A percentile compares a stretch with the other conserved stretches of the same genome.
Evolutionary conservation across 2,113 vertebrate genomes (phyloP).

Genomic region (Siphamia tubifer): DNA sequence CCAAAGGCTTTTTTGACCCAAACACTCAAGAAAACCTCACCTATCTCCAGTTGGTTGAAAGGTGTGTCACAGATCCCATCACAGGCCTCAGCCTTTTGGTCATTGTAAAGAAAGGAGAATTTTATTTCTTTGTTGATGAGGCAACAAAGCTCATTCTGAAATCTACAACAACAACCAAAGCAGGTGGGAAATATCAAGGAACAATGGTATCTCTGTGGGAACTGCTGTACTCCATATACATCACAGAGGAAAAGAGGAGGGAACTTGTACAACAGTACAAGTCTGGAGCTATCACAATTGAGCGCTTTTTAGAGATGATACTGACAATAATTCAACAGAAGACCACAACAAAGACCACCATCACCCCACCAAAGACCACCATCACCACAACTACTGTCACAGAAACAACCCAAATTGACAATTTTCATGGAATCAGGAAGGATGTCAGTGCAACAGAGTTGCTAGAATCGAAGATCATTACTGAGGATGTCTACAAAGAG

Average conservation of each 20-base stretch:
- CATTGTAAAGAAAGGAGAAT: slow-evolving; percentile 75
- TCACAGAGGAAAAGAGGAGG: slow-evolving; percentile 71
- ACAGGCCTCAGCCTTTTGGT: slow-evolving; percentile 73
- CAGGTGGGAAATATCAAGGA: slow-evolving; percentile 75
- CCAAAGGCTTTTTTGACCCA: slow-evolving; percentile 73
- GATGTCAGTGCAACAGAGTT: slow-evolving; percentile 78
- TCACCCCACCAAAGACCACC: slow-evolving; percentile 7
- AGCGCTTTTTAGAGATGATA: slow-evolving; percentile 66
- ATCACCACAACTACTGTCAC: background rate
- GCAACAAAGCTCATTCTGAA: slow-evolving; percentile 55
- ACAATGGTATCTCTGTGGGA: slow-evolving; percentile 80
- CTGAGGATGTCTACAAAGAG: slow-evolving; percentile 71
- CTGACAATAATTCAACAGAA: slow-evolving; percentile 55
- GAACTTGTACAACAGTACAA: slow-evolving; percentile 74
- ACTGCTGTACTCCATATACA: slow-evolving; percentile 80
- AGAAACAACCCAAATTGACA: slow-evolving; percentile 57
- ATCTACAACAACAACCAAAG: slow-evolving; percentile 69
- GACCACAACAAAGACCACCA: background rate
- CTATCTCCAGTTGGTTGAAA: slow-evolving; percentile 79
- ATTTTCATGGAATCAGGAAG: slow-evolving; percentile 77
- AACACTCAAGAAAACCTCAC: slow-evolving; percentile 84
- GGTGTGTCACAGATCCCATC: slow-evolving; percentile 72
- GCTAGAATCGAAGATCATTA: slow-evolving; percentile 82
- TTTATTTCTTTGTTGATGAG: slow-evolving; percentile 71
- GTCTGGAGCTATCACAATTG: slow-evolving; percentile 64